Evolutionary conservation across 2,113 vertebrate genomes (phyloP).

Genomic region (Canis aureus): DNA sequence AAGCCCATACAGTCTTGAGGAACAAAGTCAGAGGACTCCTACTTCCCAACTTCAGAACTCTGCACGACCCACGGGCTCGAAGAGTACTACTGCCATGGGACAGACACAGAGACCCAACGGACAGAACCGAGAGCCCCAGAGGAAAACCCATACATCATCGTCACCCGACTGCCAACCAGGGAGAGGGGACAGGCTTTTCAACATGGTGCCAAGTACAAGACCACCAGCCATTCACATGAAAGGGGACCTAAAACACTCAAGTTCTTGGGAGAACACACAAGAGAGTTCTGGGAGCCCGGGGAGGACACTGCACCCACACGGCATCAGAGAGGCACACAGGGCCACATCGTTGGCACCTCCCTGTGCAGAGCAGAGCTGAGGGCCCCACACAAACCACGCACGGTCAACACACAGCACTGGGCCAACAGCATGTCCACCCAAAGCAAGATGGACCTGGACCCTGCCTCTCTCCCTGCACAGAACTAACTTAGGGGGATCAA

Average conservation of each 20-base stretch:
- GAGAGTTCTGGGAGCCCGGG: not conserved
- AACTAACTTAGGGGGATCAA: too few species aligned
- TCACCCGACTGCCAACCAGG: fast-evolving
- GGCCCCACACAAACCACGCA: fast-evolving
- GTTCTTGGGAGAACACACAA: not conserved
- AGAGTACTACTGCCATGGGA: fast-evolving
- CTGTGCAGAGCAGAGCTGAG: not conserved
- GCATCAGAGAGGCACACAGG: not conserved
- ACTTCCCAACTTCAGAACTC: not conserved
- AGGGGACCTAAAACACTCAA: not conserved
- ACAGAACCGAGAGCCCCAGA: not conserved
- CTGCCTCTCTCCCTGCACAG: not conserved
- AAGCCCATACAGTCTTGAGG: not conserved
- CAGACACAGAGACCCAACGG: fast-evolving
- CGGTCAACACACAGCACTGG: not conserved
- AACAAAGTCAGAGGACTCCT: not conserved
- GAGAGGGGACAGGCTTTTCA: not conserved
- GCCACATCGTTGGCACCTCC: not conserved
- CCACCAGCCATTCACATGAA: not conserved
- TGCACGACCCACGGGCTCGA: not conserved
- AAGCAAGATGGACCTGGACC: not conserved
- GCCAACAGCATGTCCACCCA: not conserved
- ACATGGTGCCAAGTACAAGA: too few species aligned
- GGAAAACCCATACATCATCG: fast-evolving
- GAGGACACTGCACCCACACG: fast-evolving